phyloP scores from a whole-genome alignment of 35 echinoderm and acorn worm genomes.

The Strongylocentrotus purpuratus region DNA sequence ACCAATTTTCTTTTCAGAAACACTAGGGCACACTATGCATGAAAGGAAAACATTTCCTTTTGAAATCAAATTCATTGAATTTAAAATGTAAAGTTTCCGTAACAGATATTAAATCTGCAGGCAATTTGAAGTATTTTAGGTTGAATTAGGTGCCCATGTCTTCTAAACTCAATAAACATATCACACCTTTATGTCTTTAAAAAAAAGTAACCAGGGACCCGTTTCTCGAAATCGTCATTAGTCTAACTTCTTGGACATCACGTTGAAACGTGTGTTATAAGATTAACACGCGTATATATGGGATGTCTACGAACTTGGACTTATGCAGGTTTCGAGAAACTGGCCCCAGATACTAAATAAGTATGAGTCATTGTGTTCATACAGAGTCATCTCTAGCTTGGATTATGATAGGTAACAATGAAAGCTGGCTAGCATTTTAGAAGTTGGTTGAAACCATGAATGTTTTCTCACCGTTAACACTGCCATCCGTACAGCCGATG shows the following conservation, averaged over 20 bases:
- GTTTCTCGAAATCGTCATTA: no score
- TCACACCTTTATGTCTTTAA: not conserved
- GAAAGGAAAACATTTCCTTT: not conserved
- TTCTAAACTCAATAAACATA: no score
- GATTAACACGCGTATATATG: no score
- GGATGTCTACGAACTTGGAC: no score
- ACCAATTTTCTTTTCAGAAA: not conserved
- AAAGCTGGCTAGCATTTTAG: not conserved
- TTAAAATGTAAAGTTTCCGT: no score
- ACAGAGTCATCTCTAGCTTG: not conserved
- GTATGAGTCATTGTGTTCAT: not conserved
- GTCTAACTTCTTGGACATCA: no score
- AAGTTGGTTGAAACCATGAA: not conserved
- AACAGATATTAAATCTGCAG: no score
- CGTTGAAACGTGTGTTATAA: no score
- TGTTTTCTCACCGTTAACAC: not conserved
- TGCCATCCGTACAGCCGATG: not conserved
- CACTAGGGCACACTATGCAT: not conserved
- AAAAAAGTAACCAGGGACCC: not conserved
- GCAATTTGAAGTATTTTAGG: no score
- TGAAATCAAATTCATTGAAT: no score
- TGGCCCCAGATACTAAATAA: not conserved
- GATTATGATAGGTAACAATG: not conserved
- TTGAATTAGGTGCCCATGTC: no score
- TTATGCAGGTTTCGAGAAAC: no score